Percentiles rank a stretch among this genome's conserved stretches.
Conservation (phyloP, 1,140 invertebrate genomes). For the Onthophagus taurus region DNA sequence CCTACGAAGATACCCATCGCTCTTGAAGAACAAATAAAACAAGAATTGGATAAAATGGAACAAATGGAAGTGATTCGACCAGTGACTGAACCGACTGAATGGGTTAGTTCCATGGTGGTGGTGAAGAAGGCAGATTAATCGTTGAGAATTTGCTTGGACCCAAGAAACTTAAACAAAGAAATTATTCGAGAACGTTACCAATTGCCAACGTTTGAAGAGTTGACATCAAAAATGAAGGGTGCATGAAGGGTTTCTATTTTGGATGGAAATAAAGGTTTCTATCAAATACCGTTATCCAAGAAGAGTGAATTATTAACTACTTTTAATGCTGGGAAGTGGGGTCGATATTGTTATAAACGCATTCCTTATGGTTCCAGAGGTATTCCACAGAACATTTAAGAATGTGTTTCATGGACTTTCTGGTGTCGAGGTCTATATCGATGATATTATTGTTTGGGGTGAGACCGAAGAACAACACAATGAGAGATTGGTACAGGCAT, state of each 20-base stretch:
- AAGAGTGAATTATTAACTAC: conserved; percentile 26
- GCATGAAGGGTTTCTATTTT: conserved; percentile 36
- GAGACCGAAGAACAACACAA: no score
- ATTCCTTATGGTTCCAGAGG: no score
- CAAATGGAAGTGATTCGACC: conserved; percentile 18
- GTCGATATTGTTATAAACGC: no score
- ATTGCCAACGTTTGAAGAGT: conserved; percentile 36
- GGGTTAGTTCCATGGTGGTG: conserved; percentile 31
- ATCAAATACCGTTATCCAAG: conserved; percentile 19
- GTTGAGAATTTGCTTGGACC: conserved; percentile 35
- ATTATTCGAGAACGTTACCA: conserved; percentile 35
- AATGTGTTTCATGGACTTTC: no score
- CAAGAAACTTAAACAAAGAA: conserved; percentile 32
- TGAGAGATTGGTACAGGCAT: no score
- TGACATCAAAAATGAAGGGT: conserved; percentile 26
- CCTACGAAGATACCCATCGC: conserved; percentile 23
- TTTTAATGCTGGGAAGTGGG: no score
- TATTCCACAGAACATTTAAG: no score
- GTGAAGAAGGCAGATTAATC: conserved; percentile 31
- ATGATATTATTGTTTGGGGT: no score
- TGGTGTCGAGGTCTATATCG: no score
- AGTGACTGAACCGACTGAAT: conserved; percentile 32
- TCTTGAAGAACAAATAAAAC: conserved; percentile 19
- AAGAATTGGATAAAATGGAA: conserved; percentile 23
- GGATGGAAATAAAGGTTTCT: conserved; percentile 34